Conservation (phyloP, 2,113 vertebrate genomes). For the Puntigrus tetrazona region DNA sequence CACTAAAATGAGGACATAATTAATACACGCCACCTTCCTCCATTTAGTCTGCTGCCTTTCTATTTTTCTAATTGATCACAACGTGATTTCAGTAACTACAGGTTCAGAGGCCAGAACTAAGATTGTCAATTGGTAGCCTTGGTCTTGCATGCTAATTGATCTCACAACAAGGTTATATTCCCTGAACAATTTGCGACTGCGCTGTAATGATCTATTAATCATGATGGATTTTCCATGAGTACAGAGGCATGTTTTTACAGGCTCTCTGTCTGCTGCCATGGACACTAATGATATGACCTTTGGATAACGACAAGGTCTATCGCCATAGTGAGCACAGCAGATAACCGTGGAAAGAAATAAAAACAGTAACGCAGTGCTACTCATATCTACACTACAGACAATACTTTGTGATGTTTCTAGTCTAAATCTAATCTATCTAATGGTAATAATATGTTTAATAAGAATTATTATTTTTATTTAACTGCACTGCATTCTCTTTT, state of each 20-base stretch:
- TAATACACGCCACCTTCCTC: slow-evolving; percentile 45
- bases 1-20: slow-evolving; percentile 56
- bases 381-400: not conserved
- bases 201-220: slow-evolving; percentile 70
- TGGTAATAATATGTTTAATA: not conserved
- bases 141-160: slow-evolving; percentile 63
- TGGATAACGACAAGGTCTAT: slow-evolving; percentile 47
- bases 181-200: slow-evolving; percentile 54
- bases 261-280: slow-evolving; percentile 60
- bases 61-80: slow-evolving; percentile 67
- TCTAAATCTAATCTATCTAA: not conserved
- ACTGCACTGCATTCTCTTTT: not conserved
- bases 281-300: slow-evolving; percentile 63
- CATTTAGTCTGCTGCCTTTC: slow-evolving; percentile 40
- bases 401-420: not conserved
- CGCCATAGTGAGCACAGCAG: slow-evolving; percentile 23
- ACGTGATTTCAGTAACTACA: slow-evolving; percentile 61
- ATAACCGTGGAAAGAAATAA: not conserved
- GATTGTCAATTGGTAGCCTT: slow-evolving; percentile 59
- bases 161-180: slow-evolving; percentile 62
- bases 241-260: slow-evolving; percentile 58
- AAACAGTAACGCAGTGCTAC: not conserved
- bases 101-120: slow-evolving; percentile 54
- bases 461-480: not conserved
- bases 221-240: slow-evolving; percentile 69